Conservation (phyloP, 2,797 vertebrate genomes). For the Calcarius lapponicus region DNA sequence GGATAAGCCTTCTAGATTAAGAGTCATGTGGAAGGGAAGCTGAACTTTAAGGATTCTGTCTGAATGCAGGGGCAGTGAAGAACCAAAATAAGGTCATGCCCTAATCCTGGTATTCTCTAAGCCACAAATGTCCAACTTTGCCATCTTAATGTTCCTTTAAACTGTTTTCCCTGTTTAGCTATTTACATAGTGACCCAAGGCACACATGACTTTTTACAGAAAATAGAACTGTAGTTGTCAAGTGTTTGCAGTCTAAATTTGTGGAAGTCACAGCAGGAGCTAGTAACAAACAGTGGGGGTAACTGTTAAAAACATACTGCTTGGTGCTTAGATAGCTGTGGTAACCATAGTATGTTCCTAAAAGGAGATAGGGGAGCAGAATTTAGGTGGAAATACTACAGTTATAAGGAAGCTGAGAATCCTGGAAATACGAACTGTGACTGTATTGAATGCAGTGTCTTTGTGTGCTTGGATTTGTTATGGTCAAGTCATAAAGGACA, state of each 20-base stretch:
- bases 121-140: background rate
- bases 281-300: conserved; percentile 47
- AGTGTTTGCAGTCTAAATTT: conserved; percentile 30
- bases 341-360: conserved; percentile 33
- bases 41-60: background rate
- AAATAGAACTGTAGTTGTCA: background rate
- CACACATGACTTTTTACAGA: background rate
- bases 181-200: conserved; percentile 11
- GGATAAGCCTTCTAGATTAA: background rate
- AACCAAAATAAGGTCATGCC: background rate
- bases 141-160: background rate
- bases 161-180: background rate
- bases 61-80: background rate
- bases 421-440: background rate
- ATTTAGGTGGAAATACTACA: background rate
- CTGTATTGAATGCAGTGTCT: background rate
- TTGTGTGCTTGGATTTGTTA: background rate
- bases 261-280: conserved; percentile 21
- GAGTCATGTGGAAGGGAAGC: background rate
- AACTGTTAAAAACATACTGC: conserved; percentile 31
- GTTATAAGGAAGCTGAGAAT: background rate
- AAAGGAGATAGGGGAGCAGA: background rate
- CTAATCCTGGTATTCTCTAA: background rate
- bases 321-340: conserved; percentile 46
- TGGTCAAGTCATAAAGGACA: background rate